A percentile compares a stretch with the other conserved stretches of the same genome.
Evolutionary conservation across 37 sponge, comb jelly and placozoan genomes (phyloP).

Genomic region (Bolinopsis microptera): DNA sequence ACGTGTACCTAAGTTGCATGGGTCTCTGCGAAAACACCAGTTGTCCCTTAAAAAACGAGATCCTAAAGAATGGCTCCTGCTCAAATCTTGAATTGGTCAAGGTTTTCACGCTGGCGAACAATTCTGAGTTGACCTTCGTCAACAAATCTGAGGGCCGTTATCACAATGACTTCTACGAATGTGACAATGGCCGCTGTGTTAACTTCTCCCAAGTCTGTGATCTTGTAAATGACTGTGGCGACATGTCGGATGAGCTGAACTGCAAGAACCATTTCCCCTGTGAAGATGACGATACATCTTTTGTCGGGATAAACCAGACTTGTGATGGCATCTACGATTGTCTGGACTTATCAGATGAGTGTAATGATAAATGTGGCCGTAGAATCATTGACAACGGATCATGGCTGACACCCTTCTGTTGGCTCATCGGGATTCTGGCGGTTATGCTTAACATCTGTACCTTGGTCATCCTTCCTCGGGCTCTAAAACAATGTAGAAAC

Average conservation of each 20-base stretch:
- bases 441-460: neutral
- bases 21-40: neutral
- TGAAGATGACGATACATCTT: neutral
- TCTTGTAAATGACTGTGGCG: neutral
- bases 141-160: neutral
- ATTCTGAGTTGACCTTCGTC: neutral
- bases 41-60: neutral
- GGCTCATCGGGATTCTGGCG: neutral
- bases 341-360: neutral
- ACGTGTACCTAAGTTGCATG: neutral
- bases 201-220: neutral
- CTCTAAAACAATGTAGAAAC: neutral
- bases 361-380: neutral
- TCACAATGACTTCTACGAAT: neutral
- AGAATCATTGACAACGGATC: neutral
- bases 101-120: neutral
- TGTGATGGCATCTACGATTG: slow-evolving; percentile 2
- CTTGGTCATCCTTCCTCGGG: neutral
- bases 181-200: neutral
- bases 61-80: neutral
- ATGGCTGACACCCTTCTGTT: neutral
- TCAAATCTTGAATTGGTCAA: neutral
- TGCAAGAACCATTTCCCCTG: slow-evolving; percentile 5
- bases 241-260: neutral
- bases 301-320: neutral